Base-by-base conservation (phyloP, 2,797 vertebrate genomes). In the Myoxocephalus aenaeus region DNA sequence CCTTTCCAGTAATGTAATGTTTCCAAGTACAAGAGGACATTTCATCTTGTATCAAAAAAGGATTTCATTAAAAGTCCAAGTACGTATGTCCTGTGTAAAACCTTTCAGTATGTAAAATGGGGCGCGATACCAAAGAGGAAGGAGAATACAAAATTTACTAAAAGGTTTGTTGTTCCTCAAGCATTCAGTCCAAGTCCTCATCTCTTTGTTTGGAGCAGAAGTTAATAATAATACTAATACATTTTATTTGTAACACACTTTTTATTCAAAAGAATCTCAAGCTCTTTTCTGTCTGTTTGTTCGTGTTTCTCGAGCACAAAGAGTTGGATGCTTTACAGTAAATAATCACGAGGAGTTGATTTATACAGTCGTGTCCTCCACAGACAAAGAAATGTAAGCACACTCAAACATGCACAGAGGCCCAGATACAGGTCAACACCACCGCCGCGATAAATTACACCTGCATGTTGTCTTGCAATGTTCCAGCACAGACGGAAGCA, bases 401-500 rank as follows among this genome's bases (percentile, higher is more conserved):
- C 36, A 80, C 36, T 67, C 32, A 54, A 59, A 8, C 13, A 65
- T 0, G 11, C 18, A 63, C 44, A 50, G 36, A 57, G 6, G 3
- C 20, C 38, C 15, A 13, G 38, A 50, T 69, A 53, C 50, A 11
- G 20, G n/a, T 46, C 18, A 48, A 7, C n/a, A 42, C 27, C 8
- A 25, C 1, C n/a, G n/a, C n/a, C n/a, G n/a, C n/a, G n/a, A 62
- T 80, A 65, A 78, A 77, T 77, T 5, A 50, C 63, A 51, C 9
- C 38, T 51, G 38, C 6, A 62, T 13, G 66, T 66, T 65, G 64
- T 62, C 51, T 65, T 48, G 22, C 42, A 42, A 29, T 36, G 11
- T 68, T 75, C 12, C 69, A 51, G 32, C 38, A 29, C 63, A 64
- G 48, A 51, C 61, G 56, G 27, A 25, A 40, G 53, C 54, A 62